These are phyloP conservation scores for Hypercompe scribonia DNA, from an alignment of 2,888 invertebrate species.

Conservation along the genomic window DNA sequence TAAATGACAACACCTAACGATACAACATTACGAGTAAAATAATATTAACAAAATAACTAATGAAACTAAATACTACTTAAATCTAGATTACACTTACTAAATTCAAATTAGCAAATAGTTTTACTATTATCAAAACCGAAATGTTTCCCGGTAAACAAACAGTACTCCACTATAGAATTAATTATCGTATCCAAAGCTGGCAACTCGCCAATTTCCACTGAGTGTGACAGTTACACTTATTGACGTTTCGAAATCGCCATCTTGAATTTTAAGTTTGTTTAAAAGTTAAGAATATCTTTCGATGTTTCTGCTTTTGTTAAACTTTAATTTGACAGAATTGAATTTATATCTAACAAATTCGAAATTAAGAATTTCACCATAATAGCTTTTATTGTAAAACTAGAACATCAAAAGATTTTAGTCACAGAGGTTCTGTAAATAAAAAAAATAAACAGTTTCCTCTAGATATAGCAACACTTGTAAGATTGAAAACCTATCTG, in stretches of 20 bases:
- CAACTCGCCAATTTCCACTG: conserved; percentile 37
- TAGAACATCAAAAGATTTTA: neutral
- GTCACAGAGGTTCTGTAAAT: too few relatives aligned
- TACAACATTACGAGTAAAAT: too few relatives aligned
- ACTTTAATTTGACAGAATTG: neutral
- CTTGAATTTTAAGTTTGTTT: conserved; percentile 28
- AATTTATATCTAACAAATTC: neutral
- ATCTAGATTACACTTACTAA: too few relatives aligned
- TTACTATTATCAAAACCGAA: conserved; percentile 4
- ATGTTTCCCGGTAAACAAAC: conserved; percentile 4
- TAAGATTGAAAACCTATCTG: too few relatives aligned
- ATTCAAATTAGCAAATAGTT: neutral
- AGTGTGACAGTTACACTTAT: conserved; percentile 38
- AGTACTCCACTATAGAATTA: conserved; percentile 2
- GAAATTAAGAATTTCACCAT: neutral
- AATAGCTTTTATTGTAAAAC: neutral
- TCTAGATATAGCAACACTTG: too few relatives aligned
- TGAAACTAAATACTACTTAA: too few relatives aligned
- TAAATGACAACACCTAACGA: too few relatives aligned
- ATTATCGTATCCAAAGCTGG: conserved; percentile 31
- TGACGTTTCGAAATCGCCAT: conserved; percentile 32
- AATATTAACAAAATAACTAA: too few relatives aligned
- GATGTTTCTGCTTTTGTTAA: neutral
- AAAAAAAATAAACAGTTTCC: too few relatives aligned
- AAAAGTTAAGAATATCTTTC: neutral